phyloP scores from a whole-genome alignment of 2,888 invertebrate species.

The Phyllotreta cruciferae region DNA sequence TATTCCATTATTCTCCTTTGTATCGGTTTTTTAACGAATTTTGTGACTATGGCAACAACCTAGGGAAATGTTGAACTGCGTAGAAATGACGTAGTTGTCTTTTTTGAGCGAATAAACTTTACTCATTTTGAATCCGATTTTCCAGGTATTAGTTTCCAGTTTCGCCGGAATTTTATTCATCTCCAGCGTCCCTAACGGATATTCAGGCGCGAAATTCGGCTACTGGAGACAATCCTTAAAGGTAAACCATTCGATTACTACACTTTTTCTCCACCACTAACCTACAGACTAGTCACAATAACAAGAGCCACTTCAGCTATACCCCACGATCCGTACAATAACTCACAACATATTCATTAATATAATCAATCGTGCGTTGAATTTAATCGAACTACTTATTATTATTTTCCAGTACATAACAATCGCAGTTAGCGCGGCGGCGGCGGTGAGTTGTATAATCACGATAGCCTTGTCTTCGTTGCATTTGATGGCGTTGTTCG shows the following conservation, averaged over 20 bases:
- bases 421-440: slow-evolving; percentile 56
- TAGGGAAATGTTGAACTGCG: not conserved
- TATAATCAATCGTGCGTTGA: slow-evolving; percentile 11
- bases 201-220: slow-evolving; percentile 57
- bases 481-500: slow-evolving; percentile 57
- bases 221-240: slow-evolving; percentile 58
- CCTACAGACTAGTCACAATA: not conserved
- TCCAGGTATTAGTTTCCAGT: slow-evolving; percentile 58
- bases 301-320: not conserved
- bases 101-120: not conserved
- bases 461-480: slow-evolving; percentile 57
- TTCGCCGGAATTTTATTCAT: slow-evolving; percentile 58
- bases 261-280: not conserved
- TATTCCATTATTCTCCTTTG: too few relatives aligned
- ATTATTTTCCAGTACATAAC: slow-evolving; percentile 57
- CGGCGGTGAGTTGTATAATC: slow-evolving; percentile 56
- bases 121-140: slow-evolving; percentile 30
- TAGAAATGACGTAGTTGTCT: too few relatives aligned
- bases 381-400: not conserved
- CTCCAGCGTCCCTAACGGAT: slow-evolving; percentile 59
- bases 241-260: slow-evolving; percentile 51
- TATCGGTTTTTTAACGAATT: too few relatives aligned
- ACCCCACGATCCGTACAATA: too few relatives aligned
- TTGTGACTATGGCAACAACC: slow-evolving; percentile 2
- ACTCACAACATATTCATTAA: not conserved